Evolutionary conservation across 1,140 invertebrate genomes (phyloP), one percentile per base, ranked within the genome.

Genomic region (Bombus impatiens): DNA sequence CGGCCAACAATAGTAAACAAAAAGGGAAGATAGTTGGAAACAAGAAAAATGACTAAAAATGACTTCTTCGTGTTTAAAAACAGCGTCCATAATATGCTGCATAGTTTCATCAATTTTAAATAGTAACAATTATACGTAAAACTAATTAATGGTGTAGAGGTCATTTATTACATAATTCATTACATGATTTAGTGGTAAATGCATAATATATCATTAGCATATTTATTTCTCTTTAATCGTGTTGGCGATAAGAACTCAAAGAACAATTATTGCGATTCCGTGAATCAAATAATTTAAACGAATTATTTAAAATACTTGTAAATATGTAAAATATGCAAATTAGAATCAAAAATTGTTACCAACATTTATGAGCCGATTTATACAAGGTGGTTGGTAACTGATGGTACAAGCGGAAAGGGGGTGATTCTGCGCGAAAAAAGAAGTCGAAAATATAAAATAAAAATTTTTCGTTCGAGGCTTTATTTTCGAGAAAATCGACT

Each of bases 301-400:
- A 53, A 18, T 53, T 22, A 53, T 22, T 53, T 53, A 8, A 22
- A 53, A 53, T 53, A 53, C 47, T 6, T 22, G 44, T 47, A 47
- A 47, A 53, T 53, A 6, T 2, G 3, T 53, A 53, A 8, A 18
- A 0, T 0, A 72, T 32, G 53, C 32, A 79, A 25, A 59, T 28
- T 88, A 71, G 35, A 1, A 13, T 25, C 35, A 42, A 22, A 22
- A 5, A 8, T 53, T 35, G 8, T 8, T 22, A 8, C 47, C n/a
- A 65, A 82, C 74, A 78, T 86, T 86, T 79, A 78, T 67, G 25
- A 2, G 32, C 1, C 57, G 0, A 9, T 67, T 83, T 62, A 68
- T 32, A 37, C 35, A 37, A 3, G 35, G 2, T 37, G 35, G 35
- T 37, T 37, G 35, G 35, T 37, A 37, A 37, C 2, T 37, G 35